A percentile compares a stretch with the other conserved stretches of the same genome.
Conservation (phyloP, 2,113 vertebrate genomes). For the Colaptes auratus region DNA sequence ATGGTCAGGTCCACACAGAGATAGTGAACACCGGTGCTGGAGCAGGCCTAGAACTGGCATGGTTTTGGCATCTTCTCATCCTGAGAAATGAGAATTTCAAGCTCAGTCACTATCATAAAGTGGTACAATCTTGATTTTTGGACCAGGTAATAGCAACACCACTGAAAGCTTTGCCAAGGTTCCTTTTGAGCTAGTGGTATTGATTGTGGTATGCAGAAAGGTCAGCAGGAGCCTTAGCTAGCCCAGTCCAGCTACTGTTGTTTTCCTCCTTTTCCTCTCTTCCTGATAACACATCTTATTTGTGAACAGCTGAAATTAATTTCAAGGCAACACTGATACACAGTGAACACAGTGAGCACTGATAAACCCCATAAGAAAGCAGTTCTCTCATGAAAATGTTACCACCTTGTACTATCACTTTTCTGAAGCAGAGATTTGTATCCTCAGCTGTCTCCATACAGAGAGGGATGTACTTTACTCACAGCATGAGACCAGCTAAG, state of each 20-base stretch:
- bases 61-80: neutral
- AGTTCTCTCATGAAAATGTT: neutral
- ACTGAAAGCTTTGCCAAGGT: neutral
- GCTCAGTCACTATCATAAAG: neutral
- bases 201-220: neutral
- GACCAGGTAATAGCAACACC: neutral
- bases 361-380: neutral
- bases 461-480: neutral
- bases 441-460: neutral
- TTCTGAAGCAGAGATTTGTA: neutral
- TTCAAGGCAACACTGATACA: neutral
- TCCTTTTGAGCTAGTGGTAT: neutral
- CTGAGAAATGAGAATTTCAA: neutral
- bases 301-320: neutral
- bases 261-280: neutral
- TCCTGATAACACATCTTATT: neutral
- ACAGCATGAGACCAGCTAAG: neutral
- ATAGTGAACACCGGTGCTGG: neutral
- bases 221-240: neutral
- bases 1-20: neutral
- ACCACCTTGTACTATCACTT: neutral
- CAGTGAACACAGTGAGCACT: neutral
- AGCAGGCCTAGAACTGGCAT: neutral
- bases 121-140: neutral
- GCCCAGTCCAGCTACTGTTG: neutral